Percentiles rank a stretch among this genome's conserved stretches.
These are phyloP conservation scores for Noctua janthe DNA, from an alignment of 2,888 invertebrate genomes.

Conservation along the genomic window DNA sequence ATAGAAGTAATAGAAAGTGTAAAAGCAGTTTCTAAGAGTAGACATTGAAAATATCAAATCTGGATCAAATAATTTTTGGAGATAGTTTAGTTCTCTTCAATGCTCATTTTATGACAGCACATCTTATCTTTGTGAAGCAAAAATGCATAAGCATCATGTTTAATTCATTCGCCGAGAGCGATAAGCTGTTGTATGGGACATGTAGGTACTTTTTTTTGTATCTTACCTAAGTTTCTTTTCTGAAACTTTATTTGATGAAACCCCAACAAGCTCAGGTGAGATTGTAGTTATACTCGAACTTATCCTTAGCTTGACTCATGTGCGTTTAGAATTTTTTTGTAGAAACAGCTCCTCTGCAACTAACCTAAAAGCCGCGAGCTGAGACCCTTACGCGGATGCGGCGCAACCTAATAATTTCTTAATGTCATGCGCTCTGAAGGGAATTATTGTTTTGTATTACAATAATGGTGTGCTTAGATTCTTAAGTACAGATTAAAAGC, in stretches of 20 bases:
- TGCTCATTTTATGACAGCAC: background rate
- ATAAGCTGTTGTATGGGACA: too few relatives aligned
- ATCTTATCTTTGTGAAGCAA: background rate
- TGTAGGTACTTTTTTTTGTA: background rate
- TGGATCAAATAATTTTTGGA: too few relatives aligned
- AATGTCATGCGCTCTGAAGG: constrained; percentile 89
- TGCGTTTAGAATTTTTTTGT: background rate
- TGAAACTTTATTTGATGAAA: too few relatives aligned
- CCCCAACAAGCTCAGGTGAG: background rate
- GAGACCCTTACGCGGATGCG: constrained; percentile 87
- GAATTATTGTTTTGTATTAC: constrained; percentile 90
- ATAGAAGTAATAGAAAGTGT: too few relatives aligned
- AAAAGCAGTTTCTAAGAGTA: too few relatives aligned
- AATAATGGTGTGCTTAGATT: constrained; percentile 86
- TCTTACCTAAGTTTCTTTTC: too few relatives aligned
- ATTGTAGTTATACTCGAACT: background rate
- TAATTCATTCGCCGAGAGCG: too few relatives aligned
- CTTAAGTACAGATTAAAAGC: constrained; percentile 81
- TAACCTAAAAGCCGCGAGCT: constrained; percentile 79
- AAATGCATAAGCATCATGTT: too few relatives aligned
- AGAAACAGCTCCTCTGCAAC: constrained; percentile 8
- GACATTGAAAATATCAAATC: too few relatives aligned
- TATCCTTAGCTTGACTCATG: background rate
- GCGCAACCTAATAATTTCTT: constrained; percentile 89
- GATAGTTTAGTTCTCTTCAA: background rate